These are phyloP conservation scores for Andrena dorsata DNA, from an alignment of 2,888 invertebrate genomes.

Conservation along the genomic window DNA sequence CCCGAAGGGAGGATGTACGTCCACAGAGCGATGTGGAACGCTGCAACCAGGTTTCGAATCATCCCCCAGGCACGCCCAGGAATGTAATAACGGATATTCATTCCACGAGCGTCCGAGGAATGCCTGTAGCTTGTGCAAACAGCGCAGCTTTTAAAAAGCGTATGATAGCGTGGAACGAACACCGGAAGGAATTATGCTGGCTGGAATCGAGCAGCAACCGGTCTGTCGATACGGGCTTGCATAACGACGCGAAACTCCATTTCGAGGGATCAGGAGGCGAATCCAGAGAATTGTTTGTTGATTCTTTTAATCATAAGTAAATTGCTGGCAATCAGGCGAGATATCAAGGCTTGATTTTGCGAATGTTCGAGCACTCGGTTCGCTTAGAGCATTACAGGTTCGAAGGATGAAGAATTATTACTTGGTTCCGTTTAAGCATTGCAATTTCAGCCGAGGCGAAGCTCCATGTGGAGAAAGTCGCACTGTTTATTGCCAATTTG, in stretches of 20 bases:
- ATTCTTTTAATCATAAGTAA: background rate
- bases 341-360: background rate
- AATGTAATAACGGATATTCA: conserved; percentile 20
- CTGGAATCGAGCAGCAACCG: conserved; percentile 52
- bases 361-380: background rate
- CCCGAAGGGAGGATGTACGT: no score
- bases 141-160: conserved; percentile 42
- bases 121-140: conserved; percentile 25
- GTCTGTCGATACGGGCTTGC: conserved; percentile 29
- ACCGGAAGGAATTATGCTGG: conserved; percentile 60
- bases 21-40: no score
- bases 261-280: conserved; percentile 10
- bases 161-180: conserved; percentile 30
- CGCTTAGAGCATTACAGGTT: background rate
- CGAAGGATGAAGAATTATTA: conserved; percentile 10
- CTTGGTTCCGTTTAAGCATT: background rate
- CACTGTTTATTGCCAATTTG: conserved; percentile 25
- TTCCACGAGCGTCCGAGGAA: conserved; percentile 2
- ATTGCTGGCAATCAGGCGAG: background rate
- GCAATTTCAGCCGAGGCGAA: conserved; percentile 10
- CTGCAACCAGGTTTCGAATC: background rate
- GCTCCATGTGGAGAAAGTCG: conserved; percentile 24
- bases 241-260: conserved; percentile 14
- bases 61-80: background rate
- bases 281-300: background rate